Evolutionary conservation across 1,140 invertebrate species (phyloP).

Genomic region (Philaenus spumarius): DNA sequence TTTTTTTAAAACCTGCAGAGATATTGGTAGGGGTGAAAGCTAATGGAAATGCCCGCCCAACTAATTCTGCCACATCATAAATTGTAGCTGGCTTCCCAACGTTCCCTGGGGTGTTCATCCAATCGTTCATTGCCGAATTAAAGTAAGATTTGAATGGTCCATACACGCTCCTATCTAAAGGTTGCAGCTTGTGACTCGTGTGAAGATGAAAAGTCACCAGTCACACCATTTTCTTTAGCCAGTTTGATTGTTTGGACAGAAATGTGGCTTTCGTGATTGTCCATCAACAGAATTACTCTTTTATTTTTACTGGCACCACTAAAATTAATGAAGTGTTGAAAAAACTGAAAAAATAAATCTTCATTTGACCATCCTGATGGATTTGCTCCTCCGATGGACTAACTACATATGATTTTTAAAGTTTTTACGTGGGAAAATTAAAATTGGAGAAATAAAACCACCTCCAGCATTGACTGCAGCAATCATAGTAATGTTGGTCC

Average conservation of each 20-base stretch:
- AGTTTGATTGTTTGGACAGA: conserved; percentile 27
- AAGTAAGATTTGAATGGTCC: conserved; percentile 22
- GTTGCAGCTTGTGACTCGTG: conserved; percentile 34
- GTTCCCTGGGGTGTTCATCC: conserved; percentile 19
- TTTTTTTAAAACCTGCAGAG: no score
- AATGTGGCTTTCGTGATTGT: conserved; percentile 38
- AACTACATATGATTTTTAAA: conserved; percentile 30
- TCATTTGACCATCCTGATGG: conserved; percentile 14
- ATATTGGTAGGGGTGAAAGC: no score
- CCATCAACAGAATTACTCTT: conserved; percentile 37
- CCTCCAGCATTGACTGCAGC: conserved; percentile 29
- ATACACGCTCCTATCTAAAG: conserved; percentile 33
- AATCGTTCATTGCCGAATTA: conserved; percentile 7
- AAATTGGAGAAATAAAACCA: conserved; percentile 31
- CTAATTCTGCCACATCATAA: no score
- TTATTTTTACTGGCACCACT: conserved; percentile 26
- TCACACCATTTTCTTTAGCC: conserved; percentile 27
- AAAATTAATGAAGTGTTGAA: conserved; percentile 30
- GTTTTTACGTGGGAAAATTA: conserved; percentile 34
- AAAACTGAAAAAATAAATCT: conserved; percentile 5
- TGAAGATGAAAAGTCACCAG: conserved; percentile 29
- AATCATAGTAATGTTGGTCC: conserved; percentile 29
- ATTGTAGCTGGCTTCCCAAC: conserved; percentile 20
- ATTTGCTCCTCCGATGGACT: conserved; percentile 13
- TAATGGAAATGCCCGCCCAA: no score